phyloP scores from a whole-genome alignment of 2,888 invertebrate species.

The Torymus aiolomorphi region DNA sequence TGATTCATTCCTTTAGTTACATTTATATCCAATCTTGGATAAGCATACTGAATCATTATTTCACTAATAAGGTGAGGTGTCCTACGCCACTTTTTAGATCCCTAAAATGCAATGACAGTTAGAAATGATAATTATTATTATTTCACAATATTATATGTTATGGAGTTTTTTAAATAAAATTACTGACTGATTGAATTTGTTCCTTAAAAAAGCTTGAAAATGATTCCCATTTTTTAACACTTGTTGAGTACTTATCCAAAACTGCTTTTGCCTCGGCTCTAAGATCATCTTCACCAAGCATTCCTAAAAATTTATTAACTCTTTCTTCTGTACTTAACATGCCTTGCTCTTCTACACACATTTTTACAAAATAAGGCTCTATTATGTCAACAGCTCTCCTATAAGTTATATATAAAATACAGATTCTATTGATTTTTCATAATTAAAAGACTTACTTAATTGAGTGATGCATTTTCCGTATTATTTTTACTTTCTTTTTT shows the following conservation, averaged over 20 bases:
- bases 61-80: conserved; percentile 85
- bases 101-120: conserved; percentile 74
- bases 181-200: conserved; percentile 78
- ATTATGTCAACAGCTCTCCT: conserved; percentile 87
- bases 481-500: conserved; percentile 84
- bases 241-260: conserved; percentile 78
- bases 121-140: too few relatives aligned
- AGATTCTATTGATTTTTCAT: background rate
- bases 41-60: conserved; percentile 92
- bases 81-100: conserved; percentile 78
- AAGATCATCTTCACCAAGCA: conserved; percentile 84
- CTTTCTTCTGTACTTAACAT: conserved; percentile 86
- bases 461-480: conserved; percentile 86
- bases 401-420: conserved; percentile 64
- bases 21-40: conserved; percentile 96
- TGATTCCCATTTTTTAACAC: conserved; percentile 81
- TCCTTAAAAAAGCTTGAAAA: conserved; percentile 78
- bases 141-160: too few relatives aligned
- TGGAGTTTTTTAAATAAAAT: background rate
- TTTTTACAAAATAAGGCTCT: conserved; percentile 85
- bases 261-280: conserved; percentile 78
- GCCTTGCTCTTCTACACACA: conserved; percentile 89
- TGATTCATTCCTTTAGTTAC: conserved; percentile 98
- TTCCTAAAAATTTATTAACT: conserved; percentile 82
- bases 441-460: conserved; percentile 72